Evolutionary conservation across 2,797 vertebrate genomes (phyloP), one percentile per base, ranked within the genome.

Genomic region (Aeoliscus strigatus): DNA sequence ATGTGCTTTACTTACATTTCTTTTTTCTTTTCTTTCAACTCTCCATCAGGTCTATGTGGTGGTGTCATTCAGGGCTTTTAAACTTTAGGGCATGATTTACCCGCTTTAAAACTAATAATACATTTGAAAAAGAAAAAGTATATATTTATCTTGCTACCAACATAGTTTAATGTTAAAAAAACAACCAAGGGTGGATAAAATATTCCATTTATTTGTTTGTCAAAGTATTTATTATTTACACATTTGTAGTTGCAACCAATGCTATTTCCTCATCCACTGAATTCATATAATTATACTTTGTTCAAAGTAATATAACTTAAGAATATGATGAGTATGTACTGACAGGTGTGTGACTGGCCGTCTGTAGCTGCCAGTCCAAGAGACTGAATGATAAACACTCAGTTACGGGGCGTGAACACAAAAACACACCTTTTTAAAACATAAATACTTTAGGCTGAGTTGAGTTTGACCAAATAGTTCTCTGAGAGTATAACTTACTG

Each of bases 401-500:
- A 67, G 58, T 64, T 70, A 78, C 75, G 67, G 59, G n/a, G 52
- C 79, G 70, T 78, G 60, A 72, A 71, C 48, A 67, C 65, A 73
- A 66, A 86, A 70, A 77, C 56, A 70, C 73, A 81, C 62, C 53
- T 51, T 61, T 58, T 24, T 25, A 2, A 58, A 59, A 83, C 67
- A 88, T 88, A 89, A 89, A 89, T 89, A 89, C 74, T 70, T 82
- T 59, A 63, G 64, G 80, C 63, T 79, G 72, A 77, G 77, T 60
- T 82, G 71, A 55, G 63, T 49, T 62, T 70, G 76, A 72, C 56
- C 82, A 84, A 75, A 76, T 61, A 74, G 59, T 81, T 81, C 77
- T 89, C 84, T 80, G 82, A 81, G 77, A 80, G 73, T 82, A 88
- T 87, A 86, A 88, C 62, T 85, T 88, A 87, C 76, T 86, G 82